Base-by-base conservation (phyloP, 37 sponge, comb jelly and placozoan species). In the Beroe forskalii region DNA sequence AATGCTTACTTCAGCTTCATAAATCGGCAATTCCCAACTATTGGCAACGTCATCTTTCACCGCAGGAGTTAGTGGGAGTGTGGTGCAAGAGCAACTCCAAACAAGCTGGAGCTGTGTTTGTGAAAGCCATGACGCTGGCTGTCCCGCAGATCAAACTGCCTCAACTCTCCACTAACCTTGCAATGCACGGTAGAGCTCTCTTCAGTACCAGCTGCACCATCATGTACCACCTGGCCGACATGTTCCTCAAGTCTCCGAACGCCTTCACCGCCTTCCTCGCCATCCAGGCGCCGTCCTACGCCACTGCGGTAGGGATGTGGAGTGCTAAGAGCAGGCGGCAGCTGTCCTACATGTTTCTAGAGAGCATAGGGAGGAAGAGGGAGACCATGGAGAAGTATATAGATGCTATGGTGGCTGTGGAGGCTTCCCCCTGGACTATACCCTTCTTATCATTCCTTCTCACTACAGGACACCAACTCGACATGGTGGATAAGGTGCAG, bases 361-460 rank as follows among this genome's bases (percentile, higher is more conserved):
- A 41, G 25, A 80, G 86, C 22, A 44, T 80, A 19, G 37, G 40
- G 28, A 19, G 42, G 8, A 36, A 35, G 35, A 69, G 33, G 19
- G 86, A 40, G 20, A 23, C 4, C 35, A 8, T 80, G 25, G 55
- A 17, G 25, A 40, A 80, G 55, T 80, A 80, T 24, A 20, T 80
- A 33, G 86, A 80, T 25, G 44, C 86, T 6, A 9, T 43, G 1
- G 28, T 80, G 28, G 1, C 86, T 44, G 44, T 19, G 37, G 55
- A 41, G 24, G 20, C 40, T 12, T 30, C 55, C 12, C 38, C 86
- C 4, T 80, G 86, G 86, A 44, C 44, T 9, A 38, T 80, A 0
- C 48, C 86, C 42, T 80, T 80, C 55, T 25, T 80, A n/a, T 41
- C 86, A 6, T 80, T 80, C 55, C 86, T 80, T 3, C 55, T 80